These are phyloP conservation scores for Oncorhynchus clarkii DNA, from an alignment of 2,113 vertebrate species.

Conservation along the genomic window DNA sequence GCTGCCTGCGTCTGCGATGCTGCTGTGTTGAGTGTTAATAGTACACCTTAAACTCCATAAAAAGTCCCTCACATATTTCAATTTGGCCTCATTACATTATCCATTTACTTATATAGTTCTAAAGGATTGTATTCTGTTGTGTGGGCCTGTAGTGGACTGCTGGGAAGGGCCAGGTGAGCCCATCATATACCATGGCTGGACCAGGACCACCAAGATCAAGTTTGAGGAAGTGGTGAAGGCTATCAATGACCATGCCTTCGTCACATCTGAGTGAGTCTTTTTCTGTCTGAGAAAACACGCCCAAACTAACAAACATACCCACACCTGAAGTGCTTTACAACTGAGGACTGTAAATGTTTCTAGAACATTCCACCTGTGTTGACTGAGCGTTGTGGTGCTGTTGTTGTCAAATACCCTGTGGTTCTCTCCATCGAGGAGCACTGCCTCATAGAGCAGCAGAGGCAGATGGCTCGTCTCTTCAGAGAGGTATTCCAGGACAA, in stretches of 20 bases:
- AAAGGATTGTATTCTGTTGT: constrained; percentile 7
- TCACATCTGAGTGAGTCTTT: constrained; percentile 85
- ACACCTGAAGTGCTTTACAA: not conserved
- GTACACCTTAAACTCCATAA: not conserved
- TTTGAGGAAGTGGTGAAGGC: constrained; percentile 95
- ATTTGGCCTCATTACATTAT: not conserved
- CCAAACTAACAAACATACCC: constrained; percentile 1
- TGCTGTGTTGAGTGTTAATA: constrained; percentile 93
- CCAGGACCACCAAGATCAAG: constrained; percentile 96
- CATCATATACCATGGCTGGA: constrained; percentile 97
- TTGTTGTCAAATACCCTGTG: constrained; percentile 81
- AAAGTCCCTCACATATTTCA: too few relatives aligned
- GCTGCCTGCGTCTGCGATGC: constrained; percentile 91
- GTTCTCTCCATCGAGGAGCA: constrained; percentile 97
- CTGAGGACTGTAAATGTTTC: too few relatives aligned
- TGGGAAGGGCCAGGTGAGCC: constrained; percentile 94
- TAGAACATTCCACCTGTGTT: not conserved
- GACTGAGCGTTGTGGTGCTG: not conserved
- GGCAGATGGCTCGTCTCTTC: constrained; percentile 90
- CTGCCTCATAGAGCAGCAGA: constrained; percentile 89
- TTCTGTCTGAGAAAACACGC: not conserved
- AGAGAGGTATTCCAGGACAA: constrained; percentile 87
- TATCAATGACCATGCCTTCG: constrained; percentile 93
- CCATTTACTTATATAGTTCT: not conserved
- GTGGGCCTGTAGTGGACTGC: constrained; percentile 85